These are phyloP conservation scores for Drosophila ercepeae DNA, from an alignment of 1,140 invertebrate species.

Conservation along the genomic window DNA sequence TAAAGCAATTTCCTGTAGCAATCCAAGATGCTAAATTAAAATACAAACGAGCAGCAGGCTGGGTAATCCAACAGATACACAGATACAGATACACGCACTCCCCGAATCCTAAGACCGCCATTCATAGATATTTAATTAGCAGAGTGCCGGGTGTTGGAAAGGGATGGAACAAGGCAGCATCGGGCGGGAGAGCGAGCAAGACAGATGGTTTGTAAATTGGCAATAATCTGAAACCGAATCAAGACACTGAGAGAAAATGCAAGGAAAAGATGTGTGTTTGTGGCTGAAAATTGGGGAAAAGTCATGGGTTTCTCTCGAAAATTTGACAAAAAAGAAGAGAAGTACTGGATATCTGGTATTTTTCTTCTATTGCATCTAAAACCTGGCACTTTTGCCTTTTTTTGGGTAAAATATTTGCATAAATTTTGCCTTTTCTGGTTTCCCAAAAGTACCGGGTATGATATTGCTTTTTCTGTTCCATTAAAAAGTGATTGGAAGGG, in stretches of 20 bases:
- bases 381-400: no score
- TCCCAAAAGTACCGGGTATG: no score
- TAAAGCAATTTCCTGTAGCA: slow-evolving; percentile 82
- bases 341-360: no score
- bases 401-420: no score
- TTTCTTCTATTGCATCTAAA: no score
- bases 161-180: no score
- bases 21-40: slow-evolving; percentile 79
- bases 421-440: no score
- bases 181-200: slow-evolving; percentile 8
- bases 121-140: slow-evolving; percentile 84
- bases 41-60: slow-evolving; percentile 48
- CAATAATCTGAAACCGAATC: slow-evolving; percentile 55
- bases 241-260: slow-evolving; percentile 6
- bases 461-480: no score
- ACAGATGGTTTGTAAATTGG: slow-evolving; percentile 59
- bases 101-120: slow-evolving; percentile 60
- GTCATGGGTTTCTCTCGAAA: no score
- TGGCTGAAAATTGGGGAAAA: no score
- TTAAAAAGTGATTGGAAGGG: no score
- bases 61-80: slow-evolving; percentile 17
- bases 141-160: slow-evolving; percentile 31
- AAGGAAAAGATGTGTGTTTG: background rate
- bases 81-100: slow-evolving; percentile 16
- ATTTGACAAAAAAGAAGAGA: no score